These are phyloP conservation scores for Cartodere bifasciata DNA, from an alignment of 2,888 invertebrate genomes.

Conservation along the genomic window DNA sequence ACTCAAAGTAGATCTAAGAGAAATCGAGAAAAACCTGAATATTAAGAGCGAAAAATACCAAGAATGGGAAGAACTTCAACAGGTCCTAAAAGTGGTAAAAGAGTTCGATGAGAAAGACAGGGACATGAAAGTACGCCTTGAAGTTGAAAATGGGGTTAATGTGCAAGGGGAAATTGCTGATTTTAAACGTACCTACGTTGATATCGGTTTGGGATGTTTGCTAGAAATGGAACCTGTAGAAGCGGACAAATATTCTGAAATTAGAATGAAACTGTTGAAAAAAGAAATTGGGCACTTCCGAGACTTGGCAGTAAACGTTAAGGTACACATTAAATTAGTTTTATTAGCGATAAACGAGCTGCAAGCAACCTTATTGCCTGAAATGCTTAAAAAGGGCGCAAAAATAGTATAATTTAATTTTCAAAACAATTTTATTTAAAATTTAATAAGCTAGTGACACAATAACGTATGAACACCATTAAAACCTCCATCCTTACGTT, in stretches of 20 bases:
- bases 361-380: too few species aligned
- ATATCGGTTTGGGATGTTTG: conserved; percentile 29
- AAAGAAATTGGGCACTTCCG: conserved; percentile 30
- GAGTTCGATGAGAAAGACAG: conserved; percentile 26
- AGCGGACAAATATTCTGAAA: conserved; percentile 30
- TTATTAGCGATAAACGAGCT: conserved; percentile 32
- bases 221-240: conserved; percentile 32
- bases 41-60: conserved; percentile 22
- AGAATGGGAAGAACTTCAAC: conserved; percentile 30
- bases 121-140: conserved; percentile 22
- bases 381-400: too few species aligned
- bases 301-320: conserved; percentile 30
- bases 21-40: conserved; percentile 24
- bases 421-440: too few species aligned
- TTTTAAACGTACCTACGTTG: conserved; percentile 24
- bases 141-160: conserved; percentile 23
- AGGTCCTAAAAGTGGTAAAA: conserved; percentile 22
- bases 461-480: too few species aligned
- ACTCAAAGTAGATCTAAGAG: conserved; percentile 29
- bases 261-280: conserved; percentile 26
- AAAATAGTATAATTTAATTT: too few species aligned
- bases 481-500: too few species aligned
- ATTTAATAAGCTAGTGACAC: too few species aligned
- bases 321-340: conserved; percentile 32
- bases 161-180: conserved; percentile 26